A percentile compares a stretch with the other conserved stretches of the same genome.
phyloP scores from a whole-genome alignment of 2,888 invertebrate species.

The Acleris laterana region DNA sequence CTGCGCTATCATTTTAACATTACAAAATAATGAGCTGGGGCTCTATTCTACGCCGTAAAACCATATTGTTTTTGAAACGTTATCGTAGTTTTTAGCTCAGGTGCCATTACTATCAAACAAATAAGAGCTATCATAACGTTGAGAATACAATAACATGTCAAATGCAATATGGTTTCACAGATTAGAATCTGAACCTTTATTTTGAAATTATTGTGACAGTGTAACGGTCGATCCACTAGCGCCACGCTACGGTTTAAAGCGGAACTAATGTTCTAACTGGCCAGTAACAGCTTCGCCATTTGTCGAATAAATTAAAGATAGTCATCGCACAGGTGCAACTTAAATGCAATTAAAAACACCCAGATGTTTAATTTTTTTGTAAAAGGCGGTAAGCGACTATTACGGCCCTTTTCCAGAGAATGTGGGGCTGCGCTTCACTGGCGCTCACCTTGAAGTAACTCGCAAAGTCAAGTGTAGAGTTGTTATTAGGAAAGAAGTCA shows the following conservation, averaged over 20 bases:
- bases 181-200: too few relatives aligned
- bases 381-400: conserved; percentile 9
- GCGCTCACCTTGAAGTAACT: neutral
- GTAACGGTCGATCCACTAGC: too few relatives aligned
- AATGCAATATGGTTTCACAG: too few relatives aligned
- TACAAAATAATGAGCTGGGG: too few relatives aligned
- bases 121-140: too few relatives aligned
- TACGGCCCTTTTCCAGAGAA: neutral
- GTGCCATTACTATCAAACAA: too few relatives aligned
- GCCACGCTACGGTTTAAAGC: neutral
- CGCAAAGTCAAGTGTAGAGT: neutral
- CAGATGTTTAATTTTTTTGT: conserved; percentile 42
- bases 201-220: too few relatives aligned
- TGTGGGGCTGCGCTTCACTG: neutral
- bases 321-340: conserved; percentile 47
- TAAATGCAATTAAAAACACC: conserved; percentile 47
- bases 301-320: conserved; percentile 47
- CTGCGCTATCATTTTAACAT: too few relatives aligned
- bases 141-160: too few relatives aligned
- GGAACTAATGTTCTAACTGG: conserved; percentile 17
- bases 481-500: neutral
- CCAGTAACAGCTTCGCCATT: conserved; percentile 41
- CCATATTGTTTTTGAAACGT: too few relatives aligned
- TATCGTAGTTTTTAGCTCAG: too few relatives aligned
- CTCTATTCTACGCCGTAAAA: too few relatives aligned